These are phyloP conservation scores for Clavelina lepadiformis DNA, from an alignment of 23 tunicate species.

Conservation along the genomic window DNA sequence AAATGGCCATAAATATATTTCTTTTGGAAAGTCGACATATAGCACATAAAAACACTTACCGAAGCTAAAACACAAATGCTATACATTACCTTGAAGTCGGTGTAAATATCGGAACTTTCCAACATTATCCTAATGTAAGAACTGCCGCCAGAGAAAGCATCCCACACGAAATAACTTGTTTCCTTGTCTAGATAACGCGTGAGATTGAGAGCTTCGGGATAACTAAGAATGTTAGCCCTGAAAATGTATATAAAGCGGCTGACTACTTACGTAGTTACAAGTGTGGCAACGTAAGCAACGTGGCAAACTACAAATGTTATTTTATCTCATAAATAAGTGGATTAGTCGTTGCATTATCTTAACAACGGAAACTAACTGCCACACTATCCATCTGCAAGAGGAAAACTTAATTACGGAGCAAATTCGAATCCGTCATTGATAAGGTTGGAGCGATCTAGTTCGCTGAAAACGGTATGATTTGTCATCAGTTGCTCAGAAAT, in stretches of 20 bases:
- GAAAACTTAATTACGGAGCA: conserved; percentile 76
- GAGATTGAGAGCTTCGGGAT: conserved; percentile 74
- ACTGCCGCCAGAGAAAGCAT: conserved; percentile 67
- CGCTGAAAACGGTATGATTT: conserved; percentile 39
- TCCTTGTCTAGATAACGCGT: conserved; percentile 72
- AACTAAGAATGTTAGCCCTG: conserved; percentile 54
- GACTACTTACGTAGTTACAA: too few relatives aligned
- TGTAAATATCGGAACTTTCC: conserved; percentile 21
- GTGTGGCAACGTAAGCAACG: too few relatives aligned
- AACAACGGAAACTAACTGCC: too few relatives aligned
- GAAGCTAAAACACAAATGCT: not conserved
- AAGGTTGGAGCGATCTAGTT: conserved; percentile 72
- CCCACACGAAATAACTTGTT: conserved; percentile 76
- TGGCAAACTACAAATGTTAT: too few relatives aligned
- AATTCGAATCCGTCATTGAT: conserved; percentile 91
- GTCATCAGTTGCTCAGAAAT: conserved; percentile 46
- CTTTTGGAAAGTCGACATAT: not conserved
- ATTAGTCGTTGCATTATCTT: too few relatives aligned
- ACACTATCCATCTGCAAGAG: too few relatives aligned
- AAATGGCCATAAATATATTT: not conserved
- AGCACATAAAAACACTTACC: not conserved
- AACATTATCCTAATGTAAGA: conserved; percentile 84
- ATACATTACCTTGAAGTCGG: conserved; percentile 25
- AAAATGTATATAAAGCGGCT: too few relatives aligned
- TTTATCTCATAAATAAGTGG: too few relatives aligned